Conservation (phyloP, 2,797 vertebrate species). For the Melanotaenia pygmaea region DNA sequence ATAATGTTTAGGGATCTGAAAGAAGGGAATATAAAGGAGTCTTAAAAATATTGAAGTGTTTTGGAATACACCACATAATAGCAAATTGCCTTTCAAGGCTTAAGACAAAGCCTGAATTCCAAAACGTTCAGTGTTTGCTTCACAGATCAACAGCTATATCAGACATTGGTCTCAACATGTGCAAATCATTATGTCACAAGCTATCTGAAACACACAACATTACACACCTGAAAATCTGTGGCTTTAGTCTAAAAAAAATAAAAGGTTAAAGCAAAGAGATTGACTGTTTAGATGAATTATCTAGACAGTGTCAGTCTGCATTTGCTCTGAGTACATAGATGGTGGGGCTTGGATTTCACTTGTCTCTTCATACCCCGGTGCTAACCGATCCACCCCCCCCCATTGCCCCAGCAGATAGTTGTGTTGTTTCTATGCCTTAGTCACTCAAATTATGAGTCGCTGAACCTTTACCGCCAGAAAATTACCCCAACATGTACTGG, state of each 20-base stretch:
- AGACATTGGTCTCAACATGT: constrained; percentile 61
- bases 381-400: constrained; percentile 70
- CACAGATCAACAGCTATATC: constrained; percentile 59
- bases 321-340: constrained; percentile 74
- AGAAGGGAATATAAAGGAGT: not conserved
- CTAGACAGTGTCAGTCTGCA: constrained; percentile 84
- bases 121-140: constrained; percentile 6
- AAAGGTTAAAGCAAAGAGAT: constrained; percentile 77
- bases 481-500: constrained; percentile 80
- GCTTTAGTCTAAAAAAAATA: constrained; percentile 55
- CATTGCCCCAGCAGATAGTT: constrained; percentile 64
- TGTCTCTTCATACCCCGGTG: constrained; percentile 76
- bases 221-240: constrained; percentile 64
- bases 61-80: constrained; percentile 13
- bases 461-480: constrained; percentile 87
- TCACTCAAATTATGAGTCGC: constrained; percentile 86
- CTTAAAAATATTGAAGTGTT: constrained; percentile 18
- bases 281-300: constrained; percentile 84
- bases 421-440: constrained; percentile 84
- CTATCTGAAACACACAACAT: constrained; percentile 48
- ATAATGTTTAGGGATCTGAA: not conserved
- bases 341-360: constrained; percentile 78
- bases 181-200: constrained; percentile 73
- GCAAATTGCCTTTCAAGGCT: constrained; percentile 25
- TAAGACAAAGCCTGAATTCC: constrained; percentile 26